Percentiles rank a stretch among this genome's conserved stretches.
Conservation (phyloP, 2,888 invertebrate genomes). For the Epirrhoe tristata region DNA sequence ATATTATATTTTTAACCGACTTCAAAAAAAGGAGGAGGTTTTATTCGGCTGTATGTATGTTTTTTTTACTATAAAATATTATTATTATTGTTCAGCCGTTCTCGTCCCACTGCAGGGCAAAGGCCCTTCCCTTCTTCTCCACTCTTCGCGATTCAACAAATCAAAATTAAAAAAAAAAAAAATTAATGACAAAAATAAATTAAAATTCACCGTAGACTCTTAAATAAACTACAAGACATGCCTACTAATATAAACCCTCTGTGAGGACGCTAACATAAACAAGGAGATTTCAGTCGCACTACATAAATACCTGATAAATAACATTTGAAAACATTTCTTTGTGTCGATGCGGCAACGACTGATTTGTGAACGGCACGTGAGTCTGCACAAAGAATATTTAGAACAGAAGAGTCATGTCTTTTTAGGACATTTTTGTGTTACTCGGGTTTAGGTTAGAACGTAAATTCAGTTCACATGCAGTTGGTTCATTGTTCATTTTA, state of each 20-base stretch:
- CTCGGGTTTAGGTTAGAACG: not conserved
- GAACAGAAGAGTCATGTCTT: conserved; percentile 17
- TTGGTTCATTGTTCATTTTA: too few relatives aligned
- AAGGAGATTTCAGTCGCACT: conserved; percentile 38
- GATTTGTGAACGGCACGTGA: conserved; percentile 73
- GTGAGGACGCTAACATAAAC: conserved; percentile 36
- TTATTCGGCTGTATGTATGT: too few relatives aligned
- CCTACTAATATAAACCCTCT: conserved; percentile 25
- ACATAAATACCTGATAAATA: conserved; percentile 73
- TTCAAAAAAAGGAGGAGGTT: too few relatives aligned
- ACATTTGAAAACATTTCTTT: conserved; percentile 72
- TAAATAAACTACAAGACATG: conserved; percentile 31
- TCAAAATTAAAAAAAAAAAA: too few relatives aligned
- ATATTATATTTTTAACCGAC: too few relatives aligned
- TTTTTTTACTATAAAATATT: too few relatives aligned
- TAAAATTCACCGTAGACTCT: conserved; percentile 6
- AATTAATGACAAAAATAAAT: conserved; percentile 17
- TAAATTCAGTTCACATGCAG: too few relatives aligned
- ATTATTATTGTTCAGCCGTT: too few relatives aligned
- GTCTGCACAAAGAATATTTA: conserved; percentile 40
- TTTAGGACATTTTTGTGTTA: not conserved
- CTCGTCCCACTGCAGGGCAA: too few relatives aligned
- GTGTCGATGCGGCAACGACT: conserved; percentile 74
- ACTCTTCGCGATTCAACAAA: too few relatives aligned
- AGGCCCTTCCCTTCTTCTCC: too few relatives aligned